These are phyloP conservation scores for Irena cyanogastra DNA, from an alignment of 2,113 vertebrate species.

Conservation along the genomic window DNA sequence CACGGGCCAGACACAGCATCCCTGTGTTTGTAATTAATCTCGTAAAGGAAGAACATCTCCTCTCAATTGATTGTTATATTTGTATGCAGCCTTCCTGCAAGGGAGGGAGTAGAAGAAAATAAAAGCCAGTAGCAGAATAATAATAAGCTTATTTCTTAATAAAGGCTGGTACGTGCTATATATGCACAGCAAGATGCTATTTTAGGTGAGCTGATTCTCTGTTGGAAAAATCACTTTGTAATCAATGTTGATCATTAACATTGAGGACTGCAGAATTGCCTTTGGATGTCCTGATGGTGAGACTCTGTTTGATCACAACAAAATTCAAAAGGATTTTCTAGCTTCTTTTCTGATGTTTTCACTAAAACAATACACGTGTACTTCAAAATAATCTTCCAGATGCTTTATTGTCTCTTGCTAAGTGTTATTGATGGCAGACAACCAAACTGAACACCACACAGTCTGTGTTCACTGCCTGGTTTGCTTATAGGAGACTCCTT, in stretches of 20 bases:
- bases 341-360: not conserved
- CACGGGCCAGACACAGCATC: constrained; percentile 29
- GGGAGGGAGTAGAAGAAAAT: not conserved
- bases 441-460: not conserved
- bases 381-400: not conserved
- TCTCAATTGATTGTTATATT: constrained; percentile 12
- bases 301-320: not conserved
- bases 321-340: not conserved
- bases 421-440: not conserved
- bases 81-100: constrained; percentile 18
- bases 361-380: not conserved
- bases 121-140: constrained; percentile 28
- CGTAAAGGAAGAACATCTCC: constrained; percentile 39
- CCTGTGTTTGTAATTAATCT: constrained; percentile 65
- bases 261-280: not conserved
- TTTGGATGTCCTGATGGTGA: not conserved
- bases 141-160: not conserved
- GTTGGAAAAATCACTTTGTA: constrained; percentile 2
- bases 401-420: not conserved
- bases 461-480: not conserved
- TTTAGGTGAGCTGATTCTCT: not conserved
- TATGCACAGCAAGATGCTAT: not conserved
- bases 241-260: not conserved
- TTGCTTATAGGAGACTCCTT: not conserved
- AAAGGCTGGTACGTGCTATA: not conserved